Percentiles rank a stretch among this genome's conserved stretches.
Evolutionary conservation across 2,797 vertebrate genomes (phyloP).

Genomic region (Pristis pectinata): DNA sequence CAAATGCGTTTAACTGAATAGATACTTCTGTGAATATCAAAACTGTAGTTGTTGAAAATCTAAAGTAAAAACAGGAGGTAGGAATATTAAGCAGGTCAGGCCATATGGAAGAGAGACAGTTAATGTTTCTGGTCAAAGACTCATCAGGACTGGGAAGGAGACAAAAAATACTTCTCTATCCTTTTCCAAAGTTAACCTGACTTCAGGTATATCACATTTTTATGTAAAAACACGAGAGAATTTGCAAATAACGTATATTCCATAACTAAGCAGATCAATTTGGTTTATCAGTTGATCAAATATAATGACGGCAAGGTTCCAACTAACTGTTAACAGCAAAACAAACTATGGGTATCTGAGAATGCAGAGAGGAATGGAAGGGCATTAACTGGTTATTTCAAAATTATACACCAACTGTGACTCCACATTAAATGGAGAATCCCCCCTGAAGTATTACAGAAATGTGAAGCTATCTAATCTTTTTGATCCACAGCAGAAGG

Average conservation of each 20-base stretch:
- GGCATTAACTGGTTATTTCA: background rate
- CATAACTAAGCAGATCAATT: too few species aligned
- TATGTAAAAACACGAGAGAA: constrained; percentile 43
- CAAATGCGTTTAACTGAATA: background rate
- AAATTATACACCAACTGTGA: background rate
- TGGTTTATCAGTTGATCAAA: too few species aligned
- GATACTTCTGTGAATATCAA: too few species aligned
- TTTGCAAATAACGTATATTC: too few species aligned
- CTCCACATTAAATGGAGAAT: background rate
- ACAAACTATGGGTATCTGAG: background rate
- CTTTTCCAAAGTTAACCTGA: rapidly evolving
- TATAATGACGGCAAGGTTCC: background rate
- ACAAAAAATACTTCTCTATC: too few species aligned
- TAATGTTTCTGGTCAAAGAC: too few species aligned
- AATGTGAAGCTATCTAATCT: background rate
- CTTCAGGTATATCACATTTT: constrained; percentile 40
- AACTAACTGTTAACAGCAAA: background rate
- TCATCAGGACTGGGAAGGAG: too few species aligned
- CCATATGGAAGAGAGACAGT: too few species aligned
- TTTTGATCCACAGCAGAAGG: background rate
- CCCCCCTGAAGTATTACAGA: background rate
- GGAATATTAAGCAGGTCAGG: too few species aligned
- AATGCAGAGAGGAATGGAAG: too few species aligned
- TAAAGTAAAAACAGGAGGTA: too few species aligned
- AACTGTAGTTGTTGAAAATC: too few species aligned